These are phyloP conservation scores for Actenoides lindsayi DNA, from an alignment of 2,113 vertebrate species.

Conservation along the genomic window DNA sequence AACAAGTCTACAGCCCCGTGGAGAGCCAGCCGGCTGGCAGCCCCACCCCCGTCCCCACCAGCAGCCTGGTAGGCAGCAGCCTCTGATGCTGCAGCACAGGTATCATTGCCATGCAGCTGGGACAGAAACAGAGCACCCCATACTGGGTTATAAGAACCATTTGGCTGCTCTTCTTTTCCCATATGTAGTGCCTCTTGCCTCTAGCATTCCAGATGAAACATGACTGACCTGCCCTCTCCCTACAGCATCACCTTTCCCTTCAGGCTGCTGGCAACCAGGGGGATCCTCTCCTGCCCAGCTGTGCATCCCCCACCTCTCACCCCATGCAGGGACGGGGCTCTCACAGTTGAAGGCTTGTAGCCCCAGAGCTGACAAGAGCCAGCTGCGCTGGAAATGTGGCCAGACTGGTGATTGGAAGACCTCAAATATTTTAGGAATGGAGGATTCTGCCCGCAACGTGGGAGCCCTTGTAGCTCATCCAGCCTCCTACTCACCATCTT, in stretches of 20 bases:
- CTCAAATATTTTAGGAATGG: background rate
- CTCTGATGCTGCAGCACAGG: background rate
- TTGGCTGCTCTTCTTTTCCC: background rate
- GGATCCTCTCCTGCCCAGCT: background rate
- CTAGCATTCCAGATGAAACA: background rate
- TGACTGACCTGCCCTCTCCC: background rate
- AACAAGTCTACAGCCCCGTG: slow-evolving; percentile 35
- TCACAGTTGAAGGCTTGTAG: accelerated
- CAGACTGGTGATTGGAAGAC: background rate
- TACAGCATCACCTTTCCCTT: accelerated
- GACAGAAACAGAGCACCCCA: background rate
- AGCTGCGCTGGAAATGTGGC: accelerated
- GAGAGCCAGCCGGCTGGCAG: background rate
- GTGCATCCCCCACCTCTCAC: accelerated
- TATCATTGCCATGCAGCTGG: background rate
- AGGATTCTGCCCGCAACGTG: accelerated
- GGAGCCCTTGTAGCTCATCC: background rate
- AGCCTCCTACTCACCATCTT: background rate
- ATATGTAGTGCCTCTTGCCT: background rate
- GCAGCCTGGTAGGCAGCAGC: background rate
- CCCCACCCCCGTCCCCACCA: background rate
- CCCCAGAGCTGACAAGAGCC: background rate
- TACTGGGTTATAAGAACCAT: accelerated
- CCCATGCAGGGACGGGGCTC: accelerated
- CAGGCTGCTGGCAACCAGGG: background rate